phyloP scores from a whole-genome alignment of 92 coral and sea anemone species.

The Heliopora coerulea region DNA sequence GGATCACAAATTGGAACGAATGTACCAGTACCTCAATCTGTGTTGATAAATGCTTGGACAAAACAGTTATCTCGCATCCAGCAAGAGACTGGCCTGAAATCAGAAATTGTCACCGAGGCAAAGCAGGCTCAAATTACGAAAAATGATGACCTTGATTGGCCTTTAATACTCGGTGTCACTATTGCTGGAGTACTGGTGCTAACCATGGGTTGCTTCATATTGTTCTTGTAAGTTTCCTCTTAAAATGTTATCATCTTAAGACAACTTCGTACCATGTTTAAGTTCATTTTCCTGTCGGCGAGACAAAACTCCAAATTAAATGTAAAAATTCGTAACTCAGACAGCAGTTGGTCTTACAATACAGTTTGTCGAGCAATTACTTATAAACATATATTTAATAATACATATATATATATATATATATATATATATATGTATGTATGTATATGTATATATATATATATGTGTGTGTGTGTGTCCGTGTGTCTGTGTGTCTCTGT shows the following conservation, averaged over 20 bases:
- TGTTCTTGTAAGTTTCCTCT: constrained; percentile 21
- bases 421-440: too few species aligned
- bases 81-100: neutral
- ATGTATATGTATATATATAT: too few species aligned
- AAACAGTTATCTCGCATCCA: neutral
- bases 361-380: too few species aligned
- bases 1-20: constrained; percentile 9
- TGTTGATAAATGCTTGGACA: constrained; percentile 13
- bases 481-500: too few species aligned
- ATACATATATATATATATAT: too few species aligned
- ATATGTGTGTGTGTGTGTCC: too few species aligned
- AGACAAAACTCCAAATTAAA: too few species aligned
- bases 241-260: neutral
- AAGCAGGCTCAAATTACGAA: neutral
- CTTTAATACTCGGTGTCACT: constrained; percentile 15
- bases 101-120: neutral
- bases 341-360: too few species aligned
- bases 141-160: constrained; percentile 26
- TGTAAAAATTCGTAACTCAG: too few species aligned
- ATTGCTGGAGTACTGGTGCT: constrained; percentile 31
- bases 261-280: neutral
- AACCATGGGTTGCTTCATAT: constrained; percentile 25
- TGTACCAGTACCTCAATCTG: constrained; percentile 17
- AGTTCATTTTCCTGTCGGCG: too few species aligned
- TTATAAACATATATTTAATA: too few species aligned